Base-by-base conservation (phyloP, 2,113 vertebrate species). In the Sebastes fasciatus region DNA sequence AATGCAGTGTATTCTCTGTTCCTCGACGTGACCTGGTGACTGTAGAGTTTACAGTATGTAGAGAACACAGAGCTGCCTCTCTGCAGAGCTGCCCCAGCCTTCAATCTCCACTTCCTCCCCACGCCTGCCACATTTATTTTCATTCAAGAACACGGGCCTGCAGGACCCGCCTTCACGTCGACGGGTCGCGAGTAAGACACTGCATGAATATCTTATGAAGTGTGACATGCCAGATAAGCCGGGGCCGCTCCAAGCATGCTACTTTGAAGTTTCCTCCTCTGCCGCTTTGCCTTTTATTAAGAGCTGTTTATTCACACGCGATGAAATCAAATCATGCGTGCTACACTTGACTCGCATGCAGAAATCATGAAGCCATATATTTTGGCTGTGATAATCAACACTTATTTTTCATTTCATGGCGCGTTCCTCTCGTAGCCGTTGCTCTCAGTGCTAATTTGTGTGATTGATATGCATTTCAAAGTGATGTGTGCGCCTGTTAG, bases 201-300 rank as follows among this genome's bases (percentile, higher is more conserved):
- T 58, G 73, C 84, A 92, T 94, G 55, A 67, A 93, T 93, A 86
- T 90, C 76, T 93, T 62, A 92, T 92, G 89, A 92, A 91, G 78
- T 84, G 64, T 87, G 83, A 88, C 78, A 85, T 63, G 64, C 67
- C 74, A 79, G 91, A 92, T 90, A 88, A 93, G 90, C 74, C 57
- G 6, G 5, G 60, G 84, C 80, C 60, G 77, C 90, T 92, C 73
- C 84, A 89, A 91, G 89, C 75, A 52, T 63, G 49, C n/a, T 49
- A 79, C 90, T 94, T 92, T 93, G 88, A 95, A 90, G 85, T 90
- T 79, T 83, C 17, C 74, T 75, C 34, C 68, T 83, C 45, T 23
- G 46, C 74, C 23, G 14, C 83, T 85, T 77, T 62, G 83, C 81
- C 54, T 90, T 85, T 92, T 86, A 90, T 86, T 90, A 86, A 72